Evolutionary conservation across 2,113 vertebrate species (phyloP).

Genomic region (Solenodon paradoxus): DNA sequence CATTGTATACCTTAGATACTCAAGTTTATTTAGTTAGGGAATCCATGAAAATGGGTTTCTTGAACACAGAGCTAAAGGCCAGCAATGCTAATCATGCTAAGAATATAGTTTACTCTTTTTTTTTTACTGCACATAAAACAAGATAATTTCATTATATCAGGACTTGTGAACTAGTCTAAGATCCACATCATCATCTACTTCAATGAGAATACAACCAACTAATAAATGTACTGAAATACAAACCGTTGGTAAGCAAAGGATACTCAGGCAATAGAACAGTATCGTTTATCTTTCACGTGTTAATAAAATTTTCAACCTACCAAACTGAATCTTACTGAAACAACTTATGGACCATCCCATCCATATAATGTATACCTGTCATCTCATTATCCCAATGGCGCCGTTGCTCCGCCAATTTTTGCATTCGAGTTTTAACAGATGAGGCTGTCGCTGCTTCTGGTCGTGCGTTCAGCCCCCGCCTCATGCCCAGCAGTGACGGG

Average conservation of each 20-base stretch:
- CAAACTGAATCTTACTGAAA: background rate
- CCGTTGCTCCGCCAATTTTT: constrained; percentile 90
- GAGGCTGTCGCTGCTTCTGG: constrained; percentile 57
- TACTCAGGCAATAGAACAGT: background rate
- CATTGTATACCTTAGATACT: background rate
- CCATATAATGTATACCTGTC: constrained; percentile 35
- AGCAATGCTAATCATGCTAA: background rate
- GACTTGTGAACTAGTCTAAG: background rate
- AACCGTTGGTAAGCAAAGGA: background rate
- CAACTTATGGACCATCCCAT: background rate
- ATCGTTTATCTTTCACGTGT: background rate
- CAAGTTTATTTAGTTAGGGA: background rate
- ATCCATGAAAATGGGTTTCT: background rate
- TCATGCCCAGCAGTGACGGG: background rate
- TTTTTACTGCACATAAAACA: background rate
- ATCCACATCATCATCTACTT: background rate
- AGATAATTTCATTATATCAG: background rate
- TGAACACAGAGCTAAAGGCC: background rate
- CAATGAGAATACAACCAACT: background rate
- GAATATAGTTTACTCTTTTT: background rate
- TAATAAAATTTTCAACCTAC: background rate
- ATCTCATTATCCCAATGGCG: constrained; percentile 89
- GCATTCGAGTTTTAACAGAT: constrained; percentile 90
- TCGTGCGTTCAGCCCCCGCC: constrained; percentile 51
- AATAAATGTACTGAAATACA: background rate